phyloP scores from a whole-genome alignment of 2,797 vertebrate species.

The Peromyscus nudipes region DNA sequence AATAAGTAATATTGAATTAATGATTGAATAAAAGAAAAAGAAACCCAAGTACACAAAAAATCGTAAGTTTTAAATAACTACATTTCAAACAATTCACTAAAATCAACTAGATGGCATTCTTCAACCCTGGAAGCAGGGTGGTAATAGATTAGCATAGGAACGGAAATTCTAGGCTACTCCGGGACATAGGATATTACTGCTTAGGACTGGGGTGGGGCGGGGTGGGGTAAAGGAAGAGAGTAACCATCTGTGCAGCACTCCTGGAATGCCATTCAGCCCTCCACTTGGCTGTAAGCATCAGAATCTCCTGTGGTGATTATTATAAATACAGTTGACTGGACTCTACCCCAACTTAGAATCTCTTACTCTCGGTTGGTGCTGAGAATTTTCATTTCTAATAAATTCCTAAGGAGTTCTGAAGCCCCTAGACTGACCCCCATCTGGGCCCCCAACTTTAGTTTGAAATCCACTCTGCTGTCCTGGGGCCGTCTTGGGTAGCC shows the following conservation, averaged over 20 bases:
- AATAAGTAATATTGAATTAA: slow-evolving; percentile 36
- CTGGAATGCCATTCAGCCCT: neutral
- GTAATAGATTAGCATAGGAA: slow-evolving; percentile 8
- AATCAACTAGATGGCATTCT: slow-evolving; percentile 29
- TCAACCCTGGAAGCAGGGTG: neutral
- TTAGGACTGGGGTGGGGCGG: neutral
- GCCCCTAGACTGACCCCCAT: fast-evolving
- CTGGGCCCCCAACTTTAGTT: neutral
- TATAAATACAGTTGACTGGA: neutral
- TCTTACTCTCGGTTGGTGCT: neutral
- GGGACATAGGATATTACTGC: neutral
- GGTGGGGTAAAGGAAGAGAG: neutral
- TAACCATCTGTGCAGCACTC: neutral
- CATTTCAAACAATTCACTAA: slow-evolving; percentile 30
- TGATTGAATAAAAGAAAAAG: neutral
- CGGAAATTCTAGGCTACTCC: neutral
- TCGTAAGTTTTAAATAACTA: neutral
- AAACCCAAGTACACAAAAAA: neutral
- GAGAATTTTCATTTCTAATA: neutral
- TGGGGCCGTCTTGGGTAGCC: neutral
- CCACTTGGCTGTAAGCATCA: neutral
- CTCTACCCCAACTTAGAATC: neutral
- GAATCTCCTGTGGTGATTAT: no score
- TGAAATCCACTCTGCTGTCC: neutral
- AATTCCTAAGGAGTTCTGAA: neutral